Percentiles rank a stretch among this genome's conserved stretches.
Evolutionary conservation across 2,888 invertebrate species (phyloP).

Genomic region (Sceliomorpha sp.): DNA sequence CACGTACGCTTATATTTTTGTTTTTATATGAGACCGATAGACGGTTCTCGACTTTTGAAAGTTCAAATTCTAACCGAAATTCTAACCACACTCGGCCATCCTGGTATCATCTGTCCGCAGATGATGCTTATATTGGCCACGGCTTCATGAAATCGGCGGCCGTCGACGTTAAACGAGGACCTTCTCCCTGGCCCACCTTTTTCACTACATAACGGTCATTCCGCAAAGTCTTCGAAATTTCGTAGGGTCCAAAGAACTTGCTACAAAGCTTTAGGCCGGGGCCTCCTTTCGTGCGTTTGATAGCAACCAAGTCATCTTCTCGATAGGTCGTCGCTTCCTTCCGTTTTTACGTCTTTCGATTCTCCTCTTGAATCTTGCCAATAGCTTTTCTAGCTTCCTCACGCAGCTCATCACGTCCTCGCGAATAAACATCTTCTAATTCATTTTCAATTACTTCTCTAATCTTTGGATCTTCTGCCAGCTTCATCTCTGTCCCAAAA

Average conservation of each 20-base stretch:
- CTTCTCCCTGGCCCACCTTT: slow-evolving; percentile 65
- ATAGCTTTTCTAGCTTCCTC: slow-evolving; percentile 20
- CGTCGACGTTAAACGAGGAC: slow-evolving; percentile 61
- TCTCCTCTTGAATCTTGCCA: slow-evolving; percentile 28
- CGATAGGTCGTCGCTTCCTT: slow-evolving; percentile 22
- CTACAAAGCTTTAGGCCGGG: slow-evolving; percentile 27
- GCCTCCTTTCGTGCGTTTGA: slow-evolving; percentile 24
- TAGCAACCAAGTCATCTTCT: slow-evolving; percentile 29
- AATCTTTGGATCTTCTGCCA: slow-evolving; percentile 8
- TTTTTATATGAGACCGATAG: no score
- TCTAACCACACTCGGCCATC: no score
- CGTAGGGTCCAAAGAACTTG: slow-evolving; percentile 35
- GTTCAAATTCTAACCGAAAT: no score
- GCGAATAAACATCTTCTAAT: slow-evolving; percentile 4
- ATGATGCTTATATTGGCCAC: slow-evolving; percentile 30
- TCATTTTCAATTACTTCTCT: slow-evolving; percentile 10
- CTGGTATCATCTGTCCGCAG: neutral
- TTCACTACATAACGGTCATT: slow-evolving; percentile 69
- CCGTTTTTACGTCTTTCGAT: slow-evolving; percentile 24
- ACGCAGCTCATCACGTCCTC: slow-evolving; percentile 19
- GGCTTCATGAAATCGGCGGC: slow-evolving; percentile 63
- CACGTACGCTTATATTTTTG: no score
- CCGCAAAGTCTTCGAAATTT: slow-evolving; percentile 43
- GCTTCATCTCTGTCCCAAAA: slow-evolving; percentile 6
- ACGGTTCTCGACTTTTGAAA: no score